phyloP scores from a whole-genome alignment of 2,113 vertebrate species.

The Tetraodon nigroviridis region DNA sequence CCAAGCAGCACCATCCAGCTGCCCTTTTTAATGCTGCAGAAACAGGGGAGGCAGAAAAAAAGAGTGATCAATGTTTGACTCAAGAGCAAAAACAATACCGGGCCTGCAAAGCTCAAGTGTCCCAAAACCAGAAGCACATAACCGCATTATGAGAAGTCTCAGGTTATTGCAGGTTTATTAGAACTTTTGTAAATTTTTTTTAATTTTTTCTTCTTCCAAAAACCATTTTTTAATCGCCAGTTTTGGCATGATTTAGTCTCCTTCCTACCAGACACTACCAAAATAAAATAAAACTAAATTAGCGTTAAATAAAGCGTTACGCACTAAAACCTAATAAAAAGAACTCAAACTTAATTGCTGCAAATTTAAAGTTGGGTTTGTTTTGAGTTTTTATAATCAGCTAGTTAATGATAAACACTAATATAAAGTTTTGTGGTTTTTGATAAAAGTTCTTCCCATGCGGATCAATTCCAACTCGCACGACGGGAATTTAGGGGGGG shows the following conservation, averaged over 20 bases:
- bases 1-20: constrained; percentile 50
- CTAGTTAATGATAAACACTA: too few relatives aligned
- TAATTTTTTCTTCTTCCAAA: too few relatives aligned
- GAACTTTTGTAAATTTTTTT: too few relatives aligned
- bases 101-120: neutral
- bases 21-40: constrained; percentile 35
- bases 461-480: neutral
- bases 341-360: too few relatives aligned
- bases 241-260: too few relatives aligned
- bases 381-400: neutral
- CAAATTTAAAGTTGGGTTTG: too few relatives aligned
- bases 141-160: neutral
- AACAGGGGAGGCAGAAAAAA: neutral
- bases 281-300: neutral
- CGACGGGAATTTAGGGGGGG: neutral
- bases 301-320: neutral
- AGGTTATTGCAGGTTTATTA: too few relatives aligned
- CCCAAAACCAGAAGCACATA: neutral
- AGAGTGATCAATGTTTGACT: constrained; percentile 9
- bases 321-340: neutral
- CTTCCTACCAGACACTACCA: too few relatives aligned
- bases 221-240: too few relatives aligned
- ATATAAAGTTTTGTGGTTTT: too few relatives aligned
- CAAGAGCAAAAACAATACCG: constrained; percentile 1
- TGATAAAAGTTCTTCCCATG: constrained; percentile 1